Evolutionary conservation across 2,113 vertebrate species (phyloP).

Genomic region (Elaphurus davidianus): DNA sequence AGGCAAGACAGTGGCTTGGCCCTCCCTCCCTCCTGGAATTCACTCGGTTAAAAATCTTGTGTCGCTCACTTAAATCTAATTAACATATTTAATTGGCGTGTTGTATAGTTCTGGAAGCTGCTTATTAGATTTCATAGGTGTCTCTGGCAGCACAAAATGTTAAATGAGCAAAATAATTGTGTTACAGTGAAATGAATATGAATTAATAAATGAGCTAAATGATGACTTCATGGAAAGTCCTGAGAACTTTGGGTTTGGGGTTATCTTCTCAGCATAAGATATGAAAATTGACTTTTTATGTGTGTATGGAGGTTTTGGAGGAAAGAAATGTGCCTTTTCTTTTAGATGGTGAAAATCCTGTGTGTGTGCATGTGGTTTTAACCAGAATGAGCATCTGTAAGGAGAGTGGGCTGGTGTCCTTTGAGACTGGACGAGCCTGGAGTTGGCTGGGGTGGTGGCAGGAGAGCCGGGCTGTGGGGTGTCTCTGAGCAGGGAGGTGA

Average conservation of each 20-base stretch:
- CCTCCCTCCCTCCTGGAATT: background rate
- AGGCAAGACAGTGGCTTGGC: background rate
- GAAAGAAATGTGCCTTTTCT: background rate
- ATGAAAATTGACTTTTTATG: background rate
- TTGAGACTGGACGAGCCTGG: background rate
- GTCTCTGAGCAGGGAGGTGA: background rate
- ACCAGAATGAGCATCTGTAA: background rate
- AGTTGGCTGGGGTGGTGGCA: background rate
- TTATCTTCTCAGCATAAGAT: background rate
- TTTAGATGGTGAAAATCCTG: background rate
- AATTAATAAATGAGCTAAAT: slow-evolving; percentile 48
- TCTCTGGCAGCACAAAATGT: slow-evolving; percentile 61
- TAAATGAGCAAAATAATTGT: slow-evolving; percentile 66
- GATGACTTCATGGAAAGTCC: slow-evolving; percentile 31
- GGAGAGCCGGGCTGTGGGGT: background rate
- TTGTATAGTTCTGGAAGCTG: slow-evolving; percentile 52
- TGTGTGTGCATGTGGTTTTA: background rate
- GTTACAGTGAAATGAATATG: slow-evolving; percentile 53
- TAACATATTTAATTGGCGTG: slow-evolving; percentile 41
- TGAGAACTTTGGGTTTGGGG: background rate
- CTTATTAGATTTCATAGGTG: slow-evolving; percentile 63
- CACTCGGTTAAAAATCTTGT: slow-evolving; percentile 21
- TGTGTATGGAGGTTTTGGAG: background rate
- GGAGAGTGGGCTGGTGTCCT: background rate
- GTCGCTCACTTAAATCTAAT: slow-evolving; percentile 43